Conservation (phyloP, 2,113 vertebrate species). For the Hypocryptadius cinnamomeus region DNA sequence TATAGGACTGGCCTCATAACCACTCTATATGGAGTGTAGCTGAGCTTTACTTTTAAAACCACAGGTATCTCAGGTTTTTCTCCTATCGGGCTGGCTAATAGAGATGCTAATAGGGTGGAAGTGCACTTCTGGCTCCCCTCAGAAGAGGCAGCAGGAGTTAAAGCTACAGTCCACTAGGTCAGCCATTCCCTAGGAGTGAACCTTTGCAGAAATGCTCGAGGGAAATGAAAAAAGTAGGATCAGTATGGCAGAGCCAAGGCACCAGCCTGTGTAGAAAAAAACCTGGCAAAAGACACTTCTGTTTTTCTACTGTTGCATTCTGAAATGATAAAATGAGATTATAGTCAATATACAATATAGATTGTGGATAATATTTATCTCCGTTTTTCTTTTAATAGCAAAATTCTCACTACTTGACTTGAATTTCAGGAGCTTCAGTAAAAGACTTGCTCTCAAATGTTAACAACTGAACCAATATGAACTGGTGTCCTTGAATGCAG, state of each 20-base stretch:
- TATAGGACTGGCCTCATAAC: rapidly evolving
- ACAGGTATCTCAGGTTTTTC: background rate
- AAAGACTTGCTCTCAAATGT: background rate
- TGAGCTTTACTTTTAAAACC: background rate
- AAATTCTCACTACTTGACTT: background rate
- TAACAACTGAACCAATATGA: background rate
- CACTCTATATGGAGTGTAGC: background rate
- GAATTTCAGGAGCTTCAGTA: background rate
- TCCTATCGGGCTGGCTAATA: background rate
- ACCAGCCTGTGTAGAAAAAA: background rate
- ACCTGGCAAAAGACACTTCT: background rate
- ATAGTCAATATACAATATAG: background rate
- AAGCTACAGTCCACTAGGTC: background rate
- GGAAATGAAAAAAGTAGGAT: background rate
- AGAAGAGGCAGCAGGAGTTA: background rate
- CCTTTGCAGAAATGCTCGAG: background rate
- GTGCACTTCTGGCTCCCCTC: background rate
- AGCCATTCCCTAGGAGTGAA: background rate
- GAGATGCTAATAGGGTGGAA: background rate
- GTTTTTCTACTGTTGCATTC: background rate
- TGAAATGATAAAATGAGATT: background rate
- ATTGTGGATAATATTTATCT: background rate
- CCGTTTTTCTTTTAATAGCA: background rate
- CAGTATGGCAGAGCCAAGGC: background rate
- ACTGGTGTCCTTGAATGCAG: background rate